phyloP scores from a whole-genome alignment of 2,113 vertebrate species.

The Aegypius monachus region DNA sequence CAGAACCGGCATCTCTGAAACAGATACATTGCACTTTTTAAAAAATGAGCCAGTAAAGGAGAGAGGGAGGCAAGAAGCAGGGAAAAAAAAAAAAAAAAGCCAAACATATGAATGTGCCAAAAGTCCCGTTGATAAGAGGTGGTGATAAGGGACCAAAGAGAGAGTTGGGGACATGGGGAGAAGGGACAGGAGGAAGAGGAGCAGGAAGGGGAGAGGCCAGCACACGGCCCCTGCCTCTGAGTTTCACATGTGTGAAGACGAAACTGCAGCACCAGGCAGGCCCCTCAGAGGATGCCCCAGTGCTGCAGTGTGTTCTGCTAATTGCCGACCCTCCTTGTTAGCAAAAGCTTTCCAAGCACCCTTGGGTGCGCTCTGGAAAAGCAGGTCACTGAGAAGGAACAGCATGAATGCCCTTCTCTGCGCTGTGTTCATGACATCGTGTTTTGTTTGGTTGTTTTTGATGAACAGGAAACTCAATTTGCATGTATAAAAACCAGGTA shows the following conservation, averaged over 20 bases:
- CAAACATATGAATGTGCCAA: not conserved
- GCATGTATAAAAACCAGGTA: slow-evolving; percentile 18
- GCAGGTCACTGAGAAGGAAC: not conserved
- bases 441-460: not conserved
- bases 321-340: not conserved
- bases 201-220: not conserved
- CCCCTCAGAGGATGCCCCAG: not conserved
- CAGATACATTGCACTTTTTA: slow-evolving; percentile 2
- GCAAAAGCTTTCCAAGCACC: not conserved
- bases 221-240: fast-evolving
- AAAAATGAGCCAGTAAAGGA: slow-evolving; percentile 27
- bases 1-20: not conserved
- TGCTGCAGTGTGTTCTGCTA: not conserved
- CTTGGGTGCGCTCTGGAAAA: not conserved
- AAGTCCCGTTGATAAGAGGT: not conserved
- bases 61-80: not conserved
- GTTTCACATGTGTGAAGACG: fast-evolving
- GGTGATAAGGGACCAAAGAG: not conserved
- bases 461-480: not conserved
- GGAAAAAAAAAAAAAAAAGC: not conserved
- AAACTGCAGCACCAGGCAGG: not conserved
- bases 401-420: not conserved
- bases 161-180: fast-evolving
- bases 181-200: not conserved
- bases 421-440: not conserved